Conservation (phyloP, 2,888 invertebrate species). For the Drosophila formosana region DNA sequence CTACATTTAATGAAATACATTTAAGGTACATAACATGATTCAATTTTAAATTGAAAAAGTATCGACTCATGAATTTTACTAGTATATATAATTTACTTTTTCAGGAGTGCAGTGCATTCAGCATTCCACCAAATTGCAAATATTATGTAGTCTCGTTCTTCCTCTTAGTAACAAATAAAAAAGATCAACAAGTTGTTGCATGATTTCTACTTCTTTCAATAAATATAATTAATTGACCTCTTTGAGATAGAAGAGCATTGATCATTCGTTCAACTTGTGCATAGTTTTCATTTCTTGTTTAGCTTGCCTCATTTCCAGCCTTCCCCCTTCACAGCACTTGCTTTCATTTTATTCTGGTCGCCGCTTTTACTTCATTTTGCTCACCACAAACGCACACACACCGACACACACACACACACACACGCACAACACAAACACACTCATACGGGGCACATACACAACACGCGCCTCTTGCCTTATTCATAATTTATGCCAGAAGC, state of each 20-base stretch:
- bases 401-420: constrained; percentile 37
- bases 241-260: constrained; percentile 32
- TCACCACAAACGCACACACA: constrained; percentile 58
- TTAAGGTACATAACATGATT: too few species aligned
- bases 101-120: too few species aligned
- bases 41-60: too few species aligned
- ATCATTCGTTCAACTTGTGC: constrained; percentile 14
- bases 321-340: constrained; percentile 60
- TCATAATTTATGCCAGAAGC: constrained; percentile 82
- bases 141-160: too few species aligned
- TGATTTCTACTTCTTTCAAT: not conserved
- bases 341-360: constrained; percentile 74
- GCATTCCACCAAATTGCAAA: too few species aligned
- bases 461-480: constrained; percentile 67
- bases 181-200: too few species aligned
- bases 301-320: constrained; percentile 24
- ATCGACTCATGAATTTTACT: too few species aligned
- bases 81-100: too few species aligned
- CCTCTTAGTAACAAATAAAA: too few species aligned
- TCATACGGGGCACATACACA: constrained; percentile 28
- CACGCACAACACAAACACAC: constrained; percentile 27
- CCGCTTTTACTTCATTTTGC: constrained; percentile 73
- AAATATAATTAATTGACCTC: not conserved
- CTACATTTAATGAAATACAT: too few species aligned
- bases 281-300: constrained; percentile 32